Conservation (phyloP, 2,113 vertebrate genomes). For the Antennarius striatus region DNA sequence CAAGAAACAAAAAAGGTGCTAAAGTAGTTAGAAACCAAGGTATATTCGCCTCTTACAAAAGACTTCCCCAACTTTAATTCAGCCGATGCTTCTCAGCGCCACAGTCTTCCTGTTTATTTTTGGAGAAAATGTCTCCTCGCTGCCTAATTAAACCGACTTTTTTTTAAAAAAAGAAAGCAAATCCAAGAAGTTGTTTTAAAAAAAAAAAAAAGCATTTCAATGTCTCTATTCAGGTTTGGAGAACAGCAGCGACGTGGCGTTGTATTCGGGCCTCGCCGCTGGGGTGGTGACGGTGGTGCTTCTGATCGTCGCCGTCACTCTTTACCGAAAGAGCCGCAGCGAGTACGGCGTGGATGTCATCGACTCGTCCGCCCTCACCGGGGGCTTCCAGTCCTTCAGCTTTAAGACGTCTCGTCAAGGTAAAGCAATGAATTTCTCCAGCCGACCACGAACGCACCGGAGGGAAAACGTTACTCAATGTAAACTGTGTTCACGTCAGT, state of each 20-base stretch:
- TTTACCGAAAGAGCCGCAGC: conserved; percentile 94
- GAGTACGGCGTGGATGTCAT: conserved; percentile 98
- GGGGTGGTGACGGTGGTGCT: conserved; percentile 90
- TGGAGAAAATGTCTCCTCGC: conserved; percentile 19
- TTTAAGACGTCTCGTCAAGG: conserved; percentile 98
- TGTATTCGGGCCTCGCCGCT: conserved; percentile 93
- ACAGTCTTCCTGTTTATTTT: conserved; percentile 32
- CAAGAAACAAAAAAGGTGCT: conserved; percentile 40
- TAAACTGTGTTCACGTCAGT: too few relatives aligned
- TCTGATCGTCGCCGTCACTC: conserved; percentile 88
- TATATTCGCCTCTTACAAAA: conserved; percentile 26
- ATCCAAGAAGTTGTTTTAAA: conserved; percentile 1
- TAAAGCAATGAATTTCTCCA: conserved; percentile 60
- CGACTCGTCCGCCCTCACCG: conserved; percentile 95
- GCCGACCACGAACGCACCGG: neutral
- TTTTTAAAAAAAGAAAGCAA: neutral
- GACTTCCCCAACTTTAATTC: conserved; percentile 15
- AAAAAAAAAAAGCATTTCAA: neutral
- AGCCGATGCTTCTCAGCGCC: conserved; percentile 14
- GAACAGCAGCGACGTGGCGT: conserved; percentile 87
- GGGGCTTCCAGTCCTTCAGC: conserved; percentile 98
- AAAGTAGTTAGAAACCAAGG: conserved; percentile 41
- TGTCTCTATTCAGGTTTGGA: conserved; percentile 82
- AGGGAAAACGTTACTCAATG: too few relatives aligned
- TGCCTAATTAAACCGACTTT: conserved; percentile 27